Evolutionary conservation across 2,797 vertebrate species (phyloP), one percentile per base, ranked within the genome.

Genomic region (Rhinophrynus dorsalis): DNA sequence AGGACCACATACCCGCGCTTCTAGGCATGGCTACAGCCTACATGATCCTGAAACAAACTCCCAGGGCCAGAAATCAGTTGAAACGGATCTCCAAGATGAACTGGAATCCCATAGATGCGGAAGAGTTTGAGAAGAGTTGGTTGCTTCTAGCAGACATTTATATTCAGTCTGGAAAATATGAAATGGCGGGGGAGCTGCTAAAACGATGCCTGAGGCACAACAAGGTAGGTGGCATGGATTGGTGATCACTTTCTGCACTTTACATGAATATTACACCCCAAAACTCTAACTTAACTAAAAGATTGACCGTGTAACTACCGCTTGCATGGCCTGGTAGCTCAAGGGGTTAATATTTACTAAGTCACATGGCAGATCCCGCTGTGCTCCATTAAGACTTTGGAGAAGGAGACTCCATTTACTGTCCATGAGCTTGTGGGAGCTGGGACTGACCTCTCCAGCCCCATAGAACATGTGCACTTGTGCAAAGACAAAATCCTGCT

Each of bases 111-210:
- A 72, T 92, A 8, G 97, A 99, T 74, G 96, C 96, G 0, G 97
- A 99, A 18, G 97, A 99, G 76, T 97, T 98, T 77, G 97, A 99
- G 81, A 99, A 97, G 86, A 98, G 96, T 83, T 98, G 96, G 94
- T 87, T 99, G 69, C 91, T 99, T 7, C 90, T 99, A 82, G 95
- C 96, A 30, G 96, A 99, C 82, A 95, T 98, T 82, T 99, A 99
- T 82, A 98, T 98, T 84, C 94, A 99, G 42, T 96, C 95, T 3
- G 94, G 92, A 76, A 99, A 98, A 85, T 98, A 95, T 0, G 95
- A 98, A 87, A 94, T 95, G 92, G 97, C 95, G 0, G 90, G 90
- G 40, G 96, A 98, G 73, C 88, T 99, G 4, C 67, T 99, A 24
- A 97, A 94, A 78, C 90, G 92, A 35, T 98, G 96, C 73, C 90